Conservation (phyloP, 2,888 invertebrate genomes). For the Eupelmus urozonus region DNA sequence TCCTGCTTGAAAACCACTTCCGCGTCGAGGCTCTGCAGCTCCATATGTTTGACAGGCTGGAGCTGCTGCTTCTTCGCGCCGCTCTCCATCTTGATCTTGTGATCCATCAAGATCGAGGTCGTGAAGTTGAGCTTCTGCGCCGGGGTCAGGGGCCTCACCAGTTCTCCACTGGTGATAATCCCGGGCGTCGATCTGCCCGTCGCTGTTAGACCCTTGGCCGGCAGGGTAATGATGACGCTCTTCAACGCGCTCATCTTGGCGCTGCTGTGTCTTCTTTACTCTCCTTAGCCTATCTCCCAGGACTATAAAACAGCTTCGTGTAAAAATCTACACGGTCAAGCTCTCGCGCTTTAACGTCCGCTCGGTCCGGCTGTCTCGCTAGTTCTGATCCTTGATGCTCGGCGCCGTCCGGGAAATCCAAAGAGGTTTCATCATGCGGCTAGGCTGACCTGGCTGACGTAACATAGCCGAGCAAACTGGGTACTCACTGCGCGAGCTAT, state of each 20-base stretch:
- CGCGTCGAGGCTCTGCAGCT: not conserved
- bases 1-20: conserved; percentile 56
- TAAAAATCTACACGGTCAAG: not conserved
- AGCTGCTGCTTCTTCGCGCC: conserved; percentile 5
- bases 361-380: conserved; percentile 1
- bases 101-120: conserved; percentile 67
- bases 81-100: conserved; percentile 64
- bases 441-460: conserved; percentile 13
- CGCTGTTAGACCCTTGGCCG: conserved; percentile 66
- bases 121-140: conserved; percentile 67
- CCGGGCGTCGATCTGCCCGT: conserved; percentile 63
- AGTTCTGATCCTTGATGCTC: conserved; percentile 17
- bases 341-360: not conserved
- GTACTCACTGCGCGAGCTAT: not conserved
- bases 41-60: conserved; percentile 36
- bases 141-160: conserved; percentile 60
- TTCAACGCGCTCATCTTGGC: conserved; percentile 71
- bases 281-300: too few relatives aligned
- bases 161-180: too few relatives aligned
- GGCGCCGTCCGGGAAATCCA: not conserved
- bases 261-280: too few relatives aligned
- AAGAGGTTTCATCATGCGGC: conserved; percentile 50
- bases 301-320: not conserved
- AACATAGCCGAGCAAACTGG: conserved; percentile 19
- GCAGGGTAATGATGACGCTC: conserved; percentile 73